Evolutionary conservation across 2,797 vertebrate genomes (phyloP), one percentile per base, ranked within the genome.

Genomic region (Coregonus suidteri): DNA sequence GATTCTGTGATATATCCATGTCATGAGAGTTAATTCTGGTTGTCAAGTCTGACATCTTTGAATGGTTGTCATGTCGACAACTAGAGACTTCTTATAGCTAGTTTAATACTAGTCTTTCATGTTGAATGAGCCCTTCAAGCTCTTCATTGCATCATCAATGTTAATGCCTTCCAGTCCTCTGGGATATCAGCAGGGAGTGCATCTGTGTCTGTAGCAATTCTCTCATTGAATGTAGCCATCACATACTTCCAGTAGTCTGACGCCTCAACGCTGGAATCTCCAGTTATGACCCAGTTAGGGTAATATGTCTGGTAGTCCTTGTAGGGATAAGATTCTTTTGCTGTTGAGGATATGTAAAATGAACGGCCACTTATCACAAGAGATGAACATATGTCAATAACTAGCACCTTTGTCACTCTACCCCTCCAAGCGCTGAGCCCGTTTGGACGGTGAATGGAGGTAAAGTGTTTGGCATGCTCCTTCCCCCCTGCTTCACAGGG

Each of bases 401-500:
- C 1, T 20, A 51, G 20, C 41, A 1, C 4, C 4, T 0, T 13
- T 11, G 18, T 25, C 0, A 13, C 2, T 20, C 0, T 0, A 4
- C 2, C n/a, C 37, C 0, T 3, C 5, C 3, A 20, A 20, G 5
- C 18, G 1, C 0, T 2, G 2, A 71, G 0, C 0, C 69, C 69
- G 1, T 51, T 0, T 13, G 69, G 90, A 0, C 85, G 81, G 81
- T 93, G 91, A 0, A 89, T 0, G 1, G 88, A 31, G 53, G 90
- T 85, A 66, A 83, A 81, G 51, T 94, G 91, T 6, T 78, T 0
- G 0, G 25, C 0, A 53, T 93, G 92, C 0, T 79, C 75, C 15
- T 75, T 84, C 3, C 86, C 90, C 69, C 81, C 91, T 0, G 89
- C 88, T 76, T 93, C 90, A 87, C 93, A 93, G 1, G 93, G 90